Evolutionary conservation across 2,888 invertebrate species (phyloP).

Genomic region (Diplolepis rosae): DNA sequence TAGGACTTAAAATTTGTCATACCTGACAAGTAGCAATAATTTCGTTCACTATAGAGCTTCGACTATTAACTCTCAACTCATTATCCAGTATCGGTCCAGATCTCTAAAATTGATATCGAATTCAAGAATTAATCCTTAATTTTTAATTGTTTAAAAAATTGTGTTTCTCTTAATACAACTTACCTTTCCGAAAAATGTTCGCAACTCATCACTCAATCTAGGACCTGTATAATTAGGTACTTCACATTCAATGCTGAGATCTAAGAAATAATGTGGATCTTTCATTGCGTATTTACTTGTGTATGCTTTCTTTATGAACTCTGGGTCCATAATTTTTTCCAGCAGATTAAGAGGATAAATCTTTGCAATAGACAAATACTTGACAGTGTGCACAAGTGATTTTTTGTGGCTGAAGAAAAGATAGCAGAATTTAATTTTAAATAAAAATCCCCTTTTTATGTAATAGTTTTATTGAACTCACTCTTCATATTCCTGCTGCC

Average conservation of each 20-base stretch:
- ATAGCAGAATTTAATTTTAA: constrained; percentile 20
- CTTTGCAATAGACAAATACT: constrained; percentile 47
- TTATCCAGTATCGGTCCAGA: neutral
- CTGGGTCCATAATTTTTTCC: constrained; percentile 76
- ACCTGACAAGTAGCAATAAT: neutral
- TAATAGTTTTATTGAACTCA: constrained; percentile 33
- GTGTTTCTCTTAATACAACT: neutral
- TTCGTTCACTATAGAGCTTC: neutral
- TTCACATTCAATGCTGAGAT: constrained; percentile 79
- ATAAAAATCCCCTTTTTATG: neutral
- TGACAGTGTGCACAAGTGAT: constrained; percentile 39
- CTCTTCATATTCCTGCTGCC: constrained; percentile 77
- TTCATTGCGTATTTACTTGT: constrained; percentile 74
- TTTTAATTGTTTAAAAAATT: neutral
- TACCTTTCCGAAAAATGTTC: constrained; percentile 76
- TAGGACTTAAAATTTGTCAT: neutral
- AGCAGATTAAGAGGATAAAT: constrained; percentile 73
- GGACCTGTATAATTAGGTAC: constrained; percentile 77
- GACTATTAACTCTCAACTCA: neutral
- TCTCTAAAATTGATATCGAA: neutral
- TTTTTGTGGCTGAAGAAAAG: constrained; percentile 47
- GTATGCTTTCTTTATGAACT: constrained; percentile 77
- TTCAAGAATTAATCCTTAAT: neutral
- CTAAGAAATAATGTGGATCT: constrained; percentile 79
- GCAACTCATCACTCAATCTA: constrained; percentile 74